Evolutionary conservation across 2,113 vertebrate genomes (phyloP).

Genomic region (Desmodus rotundus): DNA sequence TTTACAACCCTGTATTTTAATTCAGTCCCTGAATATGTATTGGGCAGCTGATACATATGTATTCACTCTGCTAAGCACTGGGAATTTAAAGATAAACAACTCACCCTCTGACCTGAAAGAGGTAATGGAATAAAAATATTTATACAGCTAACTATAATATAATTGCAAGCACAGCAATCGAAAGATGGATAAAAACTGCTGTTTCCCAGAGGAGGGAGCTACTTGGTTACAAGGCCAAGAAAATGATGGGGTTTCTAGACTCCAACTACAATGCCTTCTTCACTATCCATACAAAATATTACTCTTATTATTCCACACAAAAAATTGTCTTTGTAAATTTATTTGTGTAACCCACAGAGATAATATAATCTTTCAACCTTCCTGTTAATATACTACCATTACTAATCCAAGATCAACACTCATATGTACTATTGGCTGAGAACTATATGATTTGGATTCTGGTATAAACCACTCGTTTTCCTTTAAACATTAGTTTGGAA

Average conservation of each 20-base stretch:
- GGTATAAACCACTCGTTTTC: slow-evolving; percentile 44
- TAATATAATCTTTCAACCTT: slow-evolving; percentile 45
- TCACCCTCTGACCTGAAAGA: not conserved
- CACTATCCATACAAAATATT: not conserved
- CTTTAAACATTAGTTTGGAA: slow-evolving; percentile 58
- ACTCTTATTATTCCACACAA: slow-evolving; percentile 20
- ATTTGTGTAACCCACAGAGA: slow-evolving; percentile 46
- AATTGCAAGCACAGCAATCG: not conserved
- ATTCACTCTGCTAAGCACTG: not conserved
- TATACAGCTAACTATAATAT: not conserved
- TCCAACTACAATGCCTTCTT: not conserved
- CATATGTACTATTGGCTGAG: slow-evolving; percentile 17
- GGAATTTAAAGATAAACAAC: not conserved
- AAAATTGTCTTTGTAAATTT: slow-evolving; percentile 22
- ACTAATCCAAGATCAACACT: slow-evolving; percentile 60
- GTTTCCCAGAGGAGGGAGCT: not conserved
- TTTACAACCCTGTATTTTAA: not conserved
- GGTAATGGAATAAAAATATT: slow-evolving; percentile 25
- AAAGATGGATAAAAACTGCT: not conserved
- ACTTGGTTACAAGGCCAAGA: not conserved
- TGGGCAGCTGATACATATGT: not conserved
- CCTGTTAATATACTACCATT: slow-evolving; percentile 41
- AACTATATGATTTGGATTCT: slow-evolving; percentile 54
- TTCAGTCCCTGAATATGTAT: not conserved
- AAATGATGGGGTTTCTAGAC: not conserved